Base-by-base conservation (phyloP, 2,888 invertebrate genomes). In the Lasioglossum calceatum region DNA sequence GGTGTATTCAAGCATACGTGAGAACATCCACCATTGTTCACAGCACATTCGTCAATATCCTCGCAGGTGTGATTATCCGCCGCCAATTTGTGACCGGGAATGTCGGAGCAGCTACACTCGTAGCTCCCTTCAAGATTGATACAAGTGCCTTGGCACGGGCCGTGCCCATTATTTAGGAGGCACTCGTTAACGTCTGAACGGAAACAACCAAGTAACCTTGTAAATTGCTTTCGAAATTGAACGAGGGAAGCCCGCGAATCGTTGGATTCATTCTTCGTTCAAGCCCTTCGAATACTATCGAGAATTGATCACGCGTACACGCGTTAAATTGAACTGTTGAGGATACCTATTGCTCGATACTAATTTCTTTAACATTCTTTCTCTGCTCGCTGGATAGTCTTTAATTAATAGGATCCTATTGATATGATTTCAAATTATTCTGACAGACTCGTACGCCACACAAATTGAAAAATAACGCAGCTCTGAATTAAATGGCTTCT, bases 81-180 rank as follows among this genome's bases (percentile, higher is more conserved):
- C 14, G 95, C 95, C 90, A 97, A 95, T 91, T 95, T 95, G 82
- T 97, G 97, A 82, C 97, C 97, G n/a, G 96, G 96, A 67, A 96
- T 95, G 87, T 95, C 95, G 81, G 95, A 95, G 92, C 97, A 97
- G 82, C 96, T 95, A 93, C 97, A 97, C 87, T 94, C 94, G 94
- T 96, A 97, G 86, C 96, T 95, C 64, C 97, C 97, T 91, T 96
- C 95, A 64, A 95, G 95, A 93, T 97, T 97, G 86, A 94, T 93
- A 93, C 97, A 97, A 70, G 95, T 95, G 91, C 97, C 97, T 93
- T 97, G 96, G 92, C 97, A 97, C 23, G 97, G 97, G 12, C 97
- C 97, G 90, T 96, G 96, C 42, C 97, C 97, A 93, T 97, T 97
- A 91, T 96, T 96, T 89, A 96, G 94, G 47, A 96, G 94, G 92